Conservation (phyloP, 2,797 vertebrate species). For the Anableps anableps region DNA sequence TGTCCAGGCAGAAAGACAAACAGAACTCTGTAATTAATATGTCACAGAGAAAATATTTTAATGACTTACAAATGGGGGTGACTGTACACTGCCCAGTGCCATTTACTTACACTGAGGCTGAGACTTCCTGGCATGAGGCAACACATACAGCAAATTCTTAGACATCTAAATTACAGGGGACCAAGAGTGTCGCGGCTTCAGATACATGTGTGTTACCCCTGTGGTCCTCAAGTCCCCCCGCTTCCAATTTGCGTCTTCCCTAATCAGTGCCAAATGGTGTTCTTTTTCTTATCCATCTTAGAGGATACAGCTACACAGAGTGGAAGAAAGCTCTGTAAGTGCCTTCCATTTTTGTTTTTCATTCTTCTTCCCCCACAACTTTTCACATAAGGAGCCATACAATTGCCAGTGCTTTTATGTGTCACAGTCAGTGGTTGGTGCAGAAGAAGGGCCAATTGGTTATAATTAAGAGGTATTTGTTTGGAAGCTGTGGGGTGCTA, state of each 20-base stretch:
- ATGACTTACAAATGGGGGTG: constrained; percentile 80
- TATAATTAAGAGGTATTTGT: constrained; percentile 76
- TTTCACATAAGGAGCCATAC: constrained; percentile 58
- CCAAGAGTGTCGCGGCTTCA: constrained; percentile 68
- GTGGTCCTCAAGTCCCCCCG: constrained; percentile 64
- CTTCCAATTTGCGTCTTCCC: constrained; percentile 71
- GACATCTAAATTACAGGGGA: constrained; percentile 82
- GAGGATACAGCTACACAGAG: constrained; percentile 37
- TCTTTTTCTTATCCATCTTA: constrained; percentile 27
- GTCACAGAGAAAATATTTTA: constrained; percentile 80
- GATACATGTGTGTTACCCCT: constrained; percentile 79
- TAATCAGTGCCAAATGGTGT: constrained; percentile 82
- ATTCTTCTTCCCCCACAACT: constrained; percentile 13
- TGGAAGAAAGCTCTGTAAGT: constrained; percentile 78
- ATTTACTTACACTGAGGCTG: constrained; percentile 72
- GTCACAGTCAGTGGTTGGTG: constrained; percentile 63
- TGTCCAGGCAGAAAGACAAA: constrained; percentile 36
- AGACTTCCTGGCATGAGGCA: constrained; percentile 78
- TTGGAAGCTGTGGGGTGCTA: constrained; percentile 59
- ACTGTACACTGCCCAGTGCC: constrained; percentile 63
- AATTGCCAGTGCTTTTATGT: constrained; percentile 73
- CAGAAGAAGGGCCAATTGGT: constrained; percentile 68
- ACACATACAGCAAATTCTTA: constrained; percentile 80
- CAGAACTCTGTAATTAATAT: constrained; percentile 75
- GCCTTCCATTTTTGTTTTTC: constrained; percentile 75